Evolutionary conservation across 2,888 invertebrate genomes (phyloP).

Genomic region (Craniophora ligustri): DNA sequence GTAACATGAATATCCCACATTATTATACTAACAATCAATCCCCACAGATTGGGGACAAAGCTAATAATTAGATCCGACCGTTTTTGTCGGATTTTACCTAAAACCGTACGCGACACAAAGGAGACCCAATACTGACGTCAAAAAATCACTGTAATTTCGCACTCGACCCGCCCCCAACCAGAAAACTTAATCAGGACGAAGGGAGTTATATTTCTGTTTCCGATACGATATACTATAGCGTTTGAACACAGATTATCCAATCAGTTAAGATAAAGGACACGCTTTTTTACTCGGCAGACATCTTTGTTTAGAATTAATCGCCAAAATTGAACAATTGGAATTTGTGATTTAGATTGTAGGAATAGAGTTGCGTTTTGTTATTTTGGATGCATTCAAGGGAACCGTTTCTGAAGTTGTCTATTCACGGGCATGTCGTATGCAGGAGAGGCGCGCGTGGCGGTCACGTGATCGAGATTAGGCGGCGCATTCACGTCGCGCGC

Average conservation of each 20-base stretch:
- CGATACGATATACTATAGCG: conserved; percentile 86
- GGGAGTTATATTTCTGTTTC: conserved; percentile 86
- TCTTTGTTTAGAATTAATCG: conserved; percentile 62
- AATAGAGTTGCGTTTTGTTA: conserved; percentile 62
- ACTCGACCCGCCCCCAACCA: conserved; percentile 74
- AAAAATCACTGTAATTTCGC: conserved; percentile 87
- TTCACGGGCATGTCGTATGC: conserved; percentile 80
- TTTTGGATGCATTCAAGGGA: conserved; percentile 36
- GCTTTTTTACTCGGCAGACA: conserved; percentile 75
- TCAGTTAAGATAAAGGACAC: conserved; percentile 88
- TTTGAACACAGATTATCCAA: conserved; percentile 89
- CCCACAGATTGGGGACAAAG: conserved; percentile 72
- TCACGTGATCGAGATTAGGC: conserved; percentile 85
- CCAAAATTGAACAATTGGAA: conserved; percentile 64
- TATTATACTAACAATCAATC: conserved; percentile 59
- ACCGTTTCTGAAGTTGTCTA: conserved; percentile 66
- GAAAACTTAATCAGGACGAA: conserved; percentile 84
- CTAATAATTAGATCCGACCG: conserved; percentile 82
- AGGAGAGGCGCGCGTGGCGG: conserved; percentile 79
- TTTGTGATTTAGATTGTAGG: conserved; percentile 59
- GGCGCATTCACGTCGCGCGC: conserved; percentile 82
- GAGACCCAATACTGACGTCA: conserved; percentile 79
- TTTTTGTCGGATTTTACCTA: conserved; percentile 82
- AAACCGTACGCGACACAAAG: conserved; percentile 74
- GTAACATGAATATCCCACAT: conserved; percentile 67